Evolutionary conservation across 2,797 vertebrate genomes (phyloP).

Genomic region (Bovichtus variegatus): DNA sequence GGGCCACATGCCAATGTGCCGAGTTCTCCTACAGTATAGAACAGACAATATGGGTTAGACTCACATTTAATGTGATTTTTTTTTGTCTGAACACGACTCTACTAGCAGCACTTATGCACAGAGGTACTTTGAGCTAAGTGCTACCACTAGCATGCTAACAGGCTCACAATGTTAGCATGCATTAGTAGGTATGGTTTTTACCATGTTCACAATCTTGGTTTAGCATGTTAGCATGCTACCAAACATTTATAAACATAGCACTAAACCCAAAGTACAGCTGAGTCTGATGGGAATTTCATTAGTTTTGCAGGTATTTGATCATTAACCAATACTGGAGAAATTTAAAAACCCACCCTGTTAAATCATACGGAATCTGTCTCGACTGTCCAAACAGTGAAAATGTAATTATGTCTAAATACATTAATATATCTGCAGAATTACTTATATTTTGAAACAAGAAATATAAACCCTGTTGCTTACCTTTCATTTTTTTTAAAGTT

Average conservation of each 20-base stretch:
- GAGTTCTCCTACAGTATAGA: conserved; percentile 61
- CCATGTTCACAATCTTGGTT: background rate
- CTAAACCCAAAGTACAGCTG: background rate
- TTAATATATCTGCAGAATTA: background rate
- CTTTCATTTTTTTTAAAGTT: conserved; percentile 50
- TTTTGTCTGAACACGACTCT: conserved; percentile 1
- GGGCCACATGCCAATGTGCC: conserved; percentile 64
- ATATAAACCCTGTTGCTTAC: conserved; percentile 54
- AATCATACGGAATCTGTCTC: too few relatives aligned
- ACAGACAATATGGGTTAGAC: conserved; percentile 55
- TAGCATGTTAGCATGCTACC: background rate
- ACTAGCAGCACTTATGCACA: background rate
- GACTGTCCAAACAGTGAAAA: too few relatives aligned
- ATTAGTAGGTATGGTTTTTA: background rate
- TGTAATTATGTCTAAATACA: conserved; percentile 8
- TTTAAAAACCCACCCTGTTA: too few relatives aligned
- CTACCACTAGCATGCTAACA: background rate
- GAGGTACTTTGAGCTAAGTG: background rate
- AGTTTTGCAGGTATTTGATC: background rate
- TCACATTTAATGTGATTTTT: background rate
- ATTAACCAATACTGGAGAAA: background rate
- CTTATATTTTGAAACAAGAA: background rate
- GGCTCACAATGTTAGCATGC: background rate
- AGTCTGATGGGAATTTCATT: background rate
- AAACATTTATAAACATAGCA: background rate